Percentiles rank a stretch among this genome's conserved stretches.
Evolutionary conservation across 2,113 vertebrate genomes (phyloP).

Genomic region (Pseudorectes ferrugineus): DNA sequence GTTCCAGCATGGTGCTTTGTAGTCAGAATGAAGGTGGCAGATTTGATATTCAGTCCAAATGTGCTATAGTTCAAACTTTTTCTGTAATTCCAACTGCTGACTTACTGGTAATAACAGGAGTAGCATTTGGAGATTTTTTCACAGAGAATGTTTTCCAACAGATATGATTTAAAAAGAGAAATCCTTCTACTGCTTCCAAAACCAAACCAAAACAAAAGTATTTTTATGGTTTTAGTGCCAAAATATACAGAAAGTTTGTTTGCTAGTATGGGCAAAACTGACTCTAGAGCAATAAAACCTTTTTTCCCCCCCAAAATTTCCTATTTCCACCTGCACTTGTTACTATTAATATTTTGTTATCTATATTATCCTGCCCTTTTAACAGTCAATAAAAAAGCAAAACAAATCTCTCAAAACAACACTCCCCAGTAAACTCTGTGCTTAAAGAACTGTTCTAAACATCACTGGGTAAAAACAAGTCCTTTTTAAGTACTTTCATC

Average conservation of each 20-base stretch:
- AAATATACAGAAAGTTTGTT: background rate
- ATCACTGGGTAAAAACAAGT: background rate
- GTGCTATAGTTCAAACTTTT: background rate
- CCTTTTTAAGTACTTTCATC: background rate
- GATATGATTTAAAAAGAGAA: background rate
- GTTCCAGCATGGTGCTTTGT: background rate
- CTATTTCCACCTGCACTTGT: background rate
- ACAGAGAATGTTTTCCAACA: background rate
- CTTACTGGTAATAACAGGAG: background rate
- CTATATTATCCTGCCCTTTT: background rate
- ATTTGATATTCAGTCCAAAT: background rate
- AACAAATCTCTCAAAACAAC: background rate
- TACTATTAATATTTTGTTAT: background rate
- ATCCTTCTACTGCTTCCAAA: background rate
- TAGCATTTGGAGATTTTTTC: background rate
- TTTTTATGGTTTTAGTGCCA: background rate
- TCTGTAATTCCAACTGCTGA: background rate
- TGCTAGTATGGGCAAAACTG: background rate
- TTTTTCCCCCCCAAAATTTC: background rate
- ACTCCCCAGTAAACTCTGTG: background rate
- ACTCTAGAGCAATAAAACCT: background rate
- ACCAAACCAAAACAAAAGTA: background rate
- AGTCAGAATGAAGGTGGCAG: background rate
- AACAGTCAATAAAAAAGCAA: background rate
- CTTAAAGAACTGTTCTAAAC: background rate